A percentile compares a stretch with the other conserved stretches of the same genome.
Evolutionary conservation across 2,888 invertebrate species (phyloP).

Genomic region (Pilophorus perplexus): DNA sequence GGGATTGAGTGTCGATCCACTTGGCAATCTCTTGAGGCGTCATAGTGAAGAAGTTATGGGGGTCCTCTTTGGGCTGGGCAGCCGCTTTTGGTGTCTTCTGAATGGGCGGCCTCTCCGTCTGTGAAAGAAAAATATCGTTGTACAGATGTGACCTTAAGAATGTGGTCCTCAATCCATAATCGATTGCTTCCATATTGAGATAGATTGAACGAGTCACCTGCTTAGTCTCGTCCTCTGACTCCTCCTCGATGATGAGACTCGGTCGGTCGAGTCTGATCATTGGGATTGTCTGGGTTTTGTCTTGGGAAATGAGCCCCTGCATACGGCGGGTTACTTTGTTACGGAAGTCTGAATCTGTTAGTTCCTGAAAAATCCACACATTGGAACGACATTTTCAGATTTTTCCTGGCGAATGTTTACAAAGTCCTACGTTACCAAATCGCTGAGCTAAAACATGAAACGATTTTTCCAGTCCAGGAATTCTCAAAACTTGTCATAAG

Average conservation of each 20-base stretch:
- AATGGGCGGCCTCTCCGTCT: not conserved
- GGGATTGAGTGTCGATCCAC: slow-evolving; percentile 79
- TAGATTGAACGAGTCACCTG: too few species aligned
- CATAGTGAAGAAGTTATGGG: slow-evolving; percentile 54
- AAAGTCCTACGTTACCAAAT: too few species aligned
- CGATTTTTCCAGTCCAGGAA: too few species aligned
- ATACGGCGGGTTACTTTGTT: slow-evolving; percentile 21
- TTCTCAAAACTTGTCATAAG: too few species aligned
- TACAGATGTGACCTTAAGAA: not conserved
- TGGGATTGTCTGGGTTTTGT: slow-evolving; percentile 14
- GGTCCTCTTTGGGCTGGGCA: slow-evolving; percentile 8
- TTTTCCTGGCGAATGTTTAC: too few species aligned
- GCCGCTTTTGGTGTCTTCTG: not conserved
- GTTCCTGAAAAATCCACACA: slow-evolving; percentile 13
- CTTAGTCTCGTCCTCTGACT: slow-evolving; percentile 12
- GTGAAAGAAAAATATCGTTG: not conserved
- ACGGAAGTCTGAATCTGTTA: slow-evolving; percentile 30
- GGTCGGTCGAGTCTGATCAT: slow-evolving; percentile 17
- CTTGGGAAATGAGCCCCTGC: slow-evolving; percentile 9
- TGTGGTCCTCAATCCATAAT: too few species aligned
- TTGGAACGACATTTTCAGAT: too few species aligned
- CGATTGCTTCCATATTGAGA: too few species aligned
- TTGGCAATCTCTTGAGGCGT: slow-evolving; percentile 82
- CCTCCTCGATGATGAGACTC: slow-evolving; percentile 30
- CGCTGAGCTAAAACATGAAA: too few species aligned